Evolutionary conservation across 2,888 invertebrate genomes (phyloP).

Genomic region (Scaptomyza flava): DNA sequence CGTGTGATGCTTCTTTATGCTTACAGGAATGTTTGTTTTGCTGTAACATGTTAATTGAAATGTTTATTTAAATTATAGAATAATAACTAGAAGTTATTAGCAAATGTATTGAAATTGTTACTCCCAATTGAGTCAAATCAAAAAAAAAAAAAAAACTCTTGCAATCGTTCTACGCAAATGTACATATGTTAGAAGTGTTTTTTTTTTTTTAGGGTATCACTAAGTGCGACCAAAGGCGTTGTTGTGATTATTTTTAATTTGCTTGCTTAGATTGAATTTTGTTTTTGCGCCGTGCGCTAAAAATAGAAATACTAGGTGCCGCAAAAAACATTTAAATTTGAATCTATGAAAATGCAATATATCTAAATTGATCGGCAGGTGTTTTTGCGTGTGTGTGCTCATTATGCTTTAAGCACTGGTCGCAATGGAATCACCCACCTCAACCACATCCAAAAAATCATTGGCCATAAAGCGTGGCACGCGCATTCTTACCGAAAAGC

Average conservation of each 20-base stretch:
- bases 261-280: conserved; percentile 52
- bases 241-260: conserved; percentile 16
- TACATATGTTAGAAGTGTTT: not conserved
- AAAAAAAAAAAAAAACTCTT: not conserved
- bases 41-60: not conserved
- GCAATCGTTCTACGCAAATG: too few relatives aligned
- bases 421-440: conserved; percentile 35
- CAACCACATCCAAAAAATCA: not conserved
- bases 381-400: conserved; percentile 18
- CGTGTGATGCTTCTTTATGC: not conserved
- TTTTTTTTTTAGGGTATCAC: conserved; percentile 29
- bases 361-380: conserved; percentile 38
- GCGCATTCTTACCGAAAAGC: conserved; percentile 89
- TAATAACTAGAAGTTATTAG: not conserved
- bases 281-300: conserved; percentile 53
- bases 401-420: conserved; percentile 12
- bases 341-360: conserved; percentile 62
- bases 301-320: conserved; percentile 61
- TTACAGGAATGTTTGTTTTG: not conserved
- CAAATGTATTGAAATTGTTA: not conserved
- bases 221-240: conserved; percentile 21
- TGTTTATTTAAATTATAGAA: not conserved
- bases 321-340: conserved; percentile 67
- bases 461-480: conserved; percentile 85
- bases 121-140: not conserved